Evolutionary conservation across 92 coral and sea anemone species (phyloP).

Genomic region (Diadumene lineata): DNA sequence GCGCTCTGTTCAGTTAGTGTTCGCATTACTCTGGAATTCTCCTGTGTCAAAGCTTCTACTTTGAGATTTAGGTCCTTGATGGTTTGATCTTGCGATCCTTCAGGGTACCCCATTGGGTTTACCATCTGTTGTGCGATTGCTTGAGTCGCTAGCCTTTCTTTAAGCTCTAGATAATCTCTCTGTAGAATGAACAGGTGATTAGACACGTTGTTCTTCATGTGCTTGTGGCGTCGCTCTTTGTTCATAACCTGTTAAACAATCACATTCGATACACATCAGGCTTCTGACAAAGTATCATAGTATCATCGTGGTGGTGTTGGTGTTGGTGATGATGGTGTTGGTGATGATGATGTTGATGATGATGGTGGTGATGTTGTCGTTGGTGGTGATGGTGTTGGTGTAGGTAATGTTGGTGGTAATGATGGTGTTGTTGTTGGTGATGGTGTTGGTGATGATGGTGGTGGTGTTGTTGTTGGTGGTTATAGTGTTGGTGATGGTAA

Average conservation of each 20-base stretch:
- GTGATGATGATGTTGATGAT: background rate
- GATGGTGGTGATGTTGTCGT: background rate
- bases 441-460: background rate
- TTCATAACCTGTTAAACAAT: background rate
- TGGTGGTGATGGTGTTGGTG: background rate
- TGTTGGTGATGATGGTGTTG: background rate
- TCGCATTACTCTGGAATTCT: background rate
- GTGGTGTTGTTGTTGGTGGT: background rate
- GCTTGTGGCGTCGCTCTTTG: background rate
- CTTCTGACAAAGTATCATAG: too few relatives aligned
- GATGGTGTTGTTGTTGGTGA: background rate
- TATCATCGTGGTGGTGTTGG: background rate
- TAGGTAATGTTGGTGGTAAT: background rate
- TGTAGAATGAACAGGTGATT: slow-evolving; percentile 9
- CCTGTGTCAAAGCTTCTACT: background rate
- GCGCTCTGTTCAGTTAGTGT: background rate
- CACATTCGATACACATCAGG: too few relatives aligned
- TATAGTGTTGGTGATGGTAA: background rate
- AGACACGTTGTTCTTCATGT: slow-evolving; percentile 7
- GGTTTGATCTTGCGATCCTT: background rate
- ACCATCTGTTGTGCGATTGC: background rate
- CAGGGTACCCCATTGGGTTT: background rate
- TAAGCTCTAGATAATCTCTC: background rate
- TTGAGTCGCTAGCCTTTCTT: background rate
- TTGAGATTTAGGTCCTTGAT: background rate